A percentile compares a stretch with the other conserved stretches of the same genome.
These are phyloP conservation scores for Deilephila porcellus DNA, from an alignment of 2,888 invertebrate species.

Conservation along the genomic window DNA sequence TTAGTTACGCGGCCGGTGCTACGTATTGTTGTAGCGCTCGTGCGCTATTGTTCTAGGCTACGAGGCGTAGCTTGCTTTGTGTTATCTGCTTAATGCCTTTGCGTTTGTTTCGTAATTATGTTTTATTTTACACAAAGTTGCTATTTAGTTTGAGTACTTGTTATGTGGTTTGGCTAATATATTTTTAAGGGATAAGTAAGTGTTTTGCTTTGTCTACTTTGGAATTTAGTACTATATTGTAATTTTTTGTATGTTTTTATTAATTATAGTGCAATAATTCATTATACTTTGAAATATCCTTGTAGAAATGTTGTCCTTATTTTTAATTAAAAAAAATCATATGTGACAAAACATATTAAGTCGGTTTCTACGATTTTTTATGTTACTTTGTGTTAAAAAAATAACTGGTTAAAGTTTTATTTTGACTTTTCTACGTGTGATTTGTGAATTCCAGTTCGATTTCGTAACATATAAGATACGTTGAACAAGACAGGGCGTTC, in stretches of 20 bases:
- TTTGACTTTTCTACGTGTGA: background rate
- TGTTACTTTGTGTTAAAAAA: too few relatives aligned
- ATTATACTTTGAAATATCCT: too few relatives aligned
- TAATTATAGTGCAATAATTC: too few relatives aligned
- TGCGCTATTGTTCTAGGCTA: constrained; percentile 47
- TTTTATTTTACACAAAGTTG: constrained; percentile 16
- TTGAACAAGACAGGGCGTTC: background rate
- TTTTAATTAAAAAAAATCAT: too few relatives aligned
- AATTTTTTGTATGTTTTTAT: too few relatives aligned
- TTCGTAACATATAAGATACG: background rate
- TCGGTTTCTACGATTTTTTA: too few relatives aligned
- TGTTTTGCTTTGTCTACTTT: too few relatives aligned
- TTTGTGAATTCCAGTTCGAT: background rate
- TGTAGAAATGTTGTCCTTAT: too few relatives aligned
- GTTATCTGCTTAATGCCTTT: constrained; percentile 38
- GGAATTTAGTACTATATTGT: too few relatives aligned
- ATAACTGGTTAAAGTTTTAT: too few relatives aligned
- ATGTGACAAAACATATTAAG: too few relatives aligned
- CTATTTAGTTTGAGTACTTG: background rate
- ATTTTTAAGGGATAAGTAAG: background rate
- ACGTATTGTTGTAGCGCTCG: constrained; percentile 50
- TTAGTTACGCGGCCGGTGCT: constrained; percentile 38
- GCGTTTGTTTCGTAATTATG: constrained; percentile 18
- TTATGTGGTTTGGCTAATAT: background rate
- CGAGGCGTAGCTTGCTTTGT: constrained; percentile 35